phyloP scores from a whole-genome alignment of 2,113 vertebrate species.

The Platysternon megacephalum region DNA sequence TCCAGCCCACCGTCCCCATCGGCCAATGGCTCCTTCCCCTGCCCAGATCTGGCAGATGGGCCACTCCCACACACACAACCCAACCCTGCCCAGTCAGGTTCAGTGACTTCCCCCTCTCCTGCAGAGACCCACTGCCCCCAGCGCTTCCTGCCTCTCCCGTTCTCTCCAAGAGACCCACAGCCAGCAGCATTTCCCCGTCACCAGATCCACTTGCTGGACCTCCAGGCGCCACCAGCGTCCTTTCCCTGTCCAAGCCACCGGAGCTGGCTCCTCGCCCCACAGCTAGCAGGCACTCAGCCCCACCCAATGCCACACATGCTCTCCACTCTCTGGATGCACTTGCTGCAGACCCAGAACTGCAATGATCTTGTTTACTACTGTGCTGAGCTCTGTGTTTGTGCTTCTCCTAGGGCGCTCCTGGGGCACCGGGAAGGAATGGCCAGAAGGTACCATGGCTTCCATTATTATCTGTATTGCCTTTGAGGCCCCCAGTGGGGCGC shows the following conservation, averaged over 20 bases:
- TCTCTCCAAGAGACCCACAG: background rate
- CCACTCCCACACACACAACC: background rate
- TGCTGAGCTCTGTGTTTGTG: background rate
- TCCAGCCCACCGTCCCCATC: background rate
- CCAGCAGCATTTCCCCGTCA: background rate
- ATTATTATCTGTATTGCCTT: background rate
- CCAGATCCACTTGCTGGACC: background rate
- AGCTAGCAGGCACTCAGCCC: background rate
- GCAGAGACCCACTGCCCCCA: background rate
- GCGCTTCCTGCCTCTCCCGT: background rate
- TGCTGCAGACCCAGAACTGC: background rate
- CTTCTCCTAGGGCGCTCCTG: slow-evolving; percentile 74
- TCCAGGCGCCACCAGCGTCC: too few species aligned
- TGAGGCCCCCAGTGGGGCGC: background rate
- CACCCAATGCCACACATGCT: background rate
- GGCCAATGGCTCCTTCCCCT: background rate
- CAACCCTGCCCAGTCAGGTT: background rate
- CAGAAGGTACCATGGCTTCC: slow-evolving; percentile 72
- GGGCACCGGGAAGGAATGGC: slow-evolving; percentile 80
- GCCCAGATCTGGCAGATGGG: background rate
- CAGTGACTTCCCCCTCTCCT: background rate
- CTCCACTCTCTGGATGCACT: background rate
- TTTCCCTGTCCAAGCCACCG: background rate
- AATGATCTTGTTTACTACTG: background rate
- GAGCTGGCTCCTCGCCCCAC: background rate